Evolutionary conservation across 2,888 invertebrate species (phyloP), one percentile per base, ranked within the genome.

Genomic region (Amorpha juglandis): DNA sequence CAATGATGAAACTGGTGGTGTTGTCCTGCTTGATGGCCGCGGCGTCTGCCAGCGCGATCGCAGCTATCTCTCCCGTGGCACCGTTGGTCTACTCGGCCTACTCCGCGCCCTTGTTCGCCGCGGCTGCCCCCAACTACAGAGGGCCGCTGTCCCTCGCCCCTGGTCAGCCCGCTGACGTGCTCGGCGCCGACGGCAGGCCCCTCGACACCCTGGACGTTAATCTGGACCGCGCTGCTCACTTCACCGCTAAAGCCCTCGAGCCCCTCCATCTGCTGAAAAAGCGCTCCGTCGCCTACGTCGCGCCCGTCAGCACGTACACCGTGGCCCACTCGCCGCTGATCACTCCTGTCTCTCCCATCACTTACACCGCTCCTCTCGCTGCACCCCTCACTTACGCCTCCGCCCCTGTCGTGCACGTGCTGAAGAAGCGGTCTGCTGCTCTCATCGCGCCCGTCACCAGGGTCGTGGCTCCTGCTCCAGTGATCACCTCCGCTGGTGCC

Each of bases 21-120:
- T 94, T 95, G 91, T 94, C 94, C 81, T 95, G 95, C 89, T 82
- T 95, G 77, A 75, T 95, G 85, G 94, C 95, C 73, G 88, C 94
- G 73, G 95, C 92, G 74, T 90, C 92, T 69, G 95, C 95, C 27
- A 70, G 78, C 50, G 72, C 74, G 42, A 33, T 80, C 66, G 70
- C 70, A 47, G 69, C 67, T 33, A 58, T 74, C 66, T 66, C 50
- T 27, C 62, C 62, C 33, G 19, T 7, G 14, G 63, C 75, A 3
- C 74, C 80, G n/a, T 50, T 71, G 35, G 78, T 80, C 9, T 78
- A 76, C 69, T 55, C 70, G 42, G 70, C 82, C 75, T 81, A 12
- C 52, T 27, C 58, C 3, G 38, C 58, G 42, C 58, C 58, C 1
- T 19, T 50, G 50, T 14, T 42, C 58, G 58, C 19, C 12, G 58